Conservation (phyloP, 2,797 vertebrate genomes). For the Enteromius paludinosus region DNA sequence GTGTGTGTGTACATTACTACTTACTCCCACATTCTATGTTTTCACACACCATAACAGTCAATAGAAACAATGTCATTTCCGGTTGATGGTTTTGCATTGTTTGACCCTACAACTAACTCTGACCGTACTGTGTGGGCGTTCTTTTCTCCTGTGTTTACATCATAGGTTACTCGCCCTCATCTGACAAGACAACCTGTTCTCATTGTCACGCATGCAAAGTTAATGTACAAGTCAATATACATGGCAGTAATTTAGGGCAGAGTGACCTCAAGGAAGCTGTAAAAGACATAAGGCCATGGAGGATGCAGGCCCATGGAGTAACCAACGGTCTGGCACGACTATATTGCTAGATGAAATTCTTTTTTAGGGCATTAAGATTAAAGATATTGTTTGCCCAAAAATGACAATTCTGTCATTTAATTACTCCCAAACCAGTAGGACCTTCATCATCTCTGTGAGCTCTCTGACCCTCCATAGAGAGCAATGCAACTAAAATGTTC, state of each 20-base stretch:
- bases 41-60: constrained; percentile 11
- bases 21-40: not conserved
- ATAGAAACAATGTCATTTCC: not conserved
- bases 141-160: constrained; percentile 5
- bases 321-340: too few species aligned
- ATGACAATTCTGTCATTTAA: not conserved
- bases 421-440: not conserved
- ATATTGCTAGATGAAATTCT: too few species aligned
- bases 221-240: not conserved
- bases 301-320: too few species aligned
- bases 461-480: not conserved
- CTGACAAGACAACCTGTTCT: constrained; percentile 16
- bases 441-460: not conserved
- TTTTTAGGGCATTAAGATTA: not conserved
- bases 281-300: too few species aligned
- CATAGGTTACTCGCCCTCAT: constrained; percentile 1
- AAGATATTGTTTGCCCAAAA: not conserved
- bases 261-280: too few species aligned
- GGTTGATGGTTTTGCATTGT: not conserved
- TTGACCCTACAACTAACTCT: constrained; percentile 3
- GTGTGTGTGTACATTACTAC: not conserved
- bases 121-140: not conserved
- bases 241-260: not conserved
- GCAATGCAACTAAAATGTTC: not conserved
- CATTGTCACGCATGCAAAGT: constrained; percentile 12